phyloP scores from a whole-genome alignment of 2,797 vertebrate genomes.

The Pempheris klunzingeri region DNA sequence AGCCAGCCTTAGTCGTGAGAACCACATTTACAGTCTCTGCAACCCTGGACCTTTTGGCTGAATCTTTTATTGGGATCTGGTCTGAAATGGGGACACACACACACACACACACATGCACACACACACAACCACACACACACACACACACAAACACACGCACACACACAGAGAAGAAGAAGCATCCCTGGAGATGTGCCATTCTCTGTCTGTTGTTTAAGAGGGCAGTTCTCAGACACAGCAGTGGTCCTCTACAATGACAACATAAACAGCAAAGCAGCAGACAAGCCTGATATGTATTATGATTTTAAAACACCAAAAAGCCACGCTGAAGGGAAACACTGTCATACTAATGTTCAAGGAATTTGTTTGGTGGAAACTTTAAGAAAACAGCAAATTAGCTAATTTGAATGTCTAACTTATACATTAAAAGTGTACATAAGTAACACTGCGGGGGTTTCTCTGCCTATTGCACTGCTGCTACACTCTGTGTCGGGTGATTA shows the following conservation, averaged over 20 bases:
- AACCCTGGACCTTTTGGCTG: slow-evolving; percentile 75
- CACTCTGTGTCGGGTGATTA: slow-evolving; percentile 7
- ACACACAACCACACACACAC: slow-evolving; percentile 21
- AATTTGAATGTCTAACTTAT: slow-evolving; percentile 13
- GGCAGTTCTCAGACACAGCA: slow-evolving; percentile 72
- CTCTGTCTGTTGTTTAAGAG: slow-evolving; percentile 56
- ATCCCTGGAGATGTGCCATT: slow-evolving; percentile 74
- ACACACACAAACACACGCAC: slow-evolving; percentile 18
- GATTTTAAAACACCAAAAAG: slow-evolving; percentile 37
- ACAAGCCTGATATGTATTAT: slow-evolving; percentile 37
- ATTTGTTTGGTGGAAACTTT: slow-evolving; percentile 38
- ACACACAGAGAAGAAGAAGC: slow-evolving; percentile 40
- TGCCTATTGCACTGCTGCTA: neutral
- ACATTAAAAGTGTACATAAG: slow-evolving; percentile 7
- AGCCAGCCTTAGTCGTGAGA: slow-evolving; percentile 74
- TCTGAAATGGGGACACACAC: slow-evolving; percentile 48
- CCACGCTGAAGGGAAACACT: slow-evolving; percentile 13
- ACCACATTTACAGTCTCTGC: slow-evolving; percentile 70
- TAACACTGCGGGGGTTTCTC: slow-evolving; percentile 5
- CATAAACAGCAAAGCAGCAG: slow-evolving; percentile 56
- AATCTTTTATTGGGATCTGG: slow-evolving; percentile 75
- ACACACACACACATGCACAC: slow-evolving; percentile 1
- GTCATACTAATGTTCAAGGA: slow-evolving; percentile 8
- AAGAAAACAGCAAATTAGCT: slow-evolving; percentile 26
- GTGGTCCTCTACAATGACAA: slow-evolving; percentile 58